Base-by-base conservation (phyloP, 2,113 vertebrate species). In the Proterorhinus semilunaris region DNA sequence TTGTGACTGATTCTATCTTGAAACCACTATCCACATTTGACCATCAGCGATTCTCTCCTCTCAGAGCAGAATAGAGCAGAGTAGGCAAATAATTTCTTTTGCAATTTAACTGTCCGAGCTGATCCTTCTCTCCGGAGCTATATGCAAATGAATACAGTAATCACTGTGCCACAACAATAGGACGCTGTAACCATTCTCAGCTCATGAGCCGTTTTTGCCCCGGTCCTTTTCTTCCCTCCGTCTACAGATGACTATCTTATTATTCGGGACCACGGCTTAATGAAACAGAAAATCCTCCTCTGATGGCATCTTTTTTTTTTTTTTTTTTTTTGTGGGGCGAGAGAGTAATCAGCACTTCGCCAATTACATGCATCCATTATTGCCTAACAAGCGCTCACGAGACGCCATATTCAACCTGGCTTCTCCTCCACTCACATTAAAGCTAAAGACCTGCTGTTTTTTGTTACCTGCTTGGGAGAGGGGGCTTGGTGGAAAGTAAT, bases 221-320 rank as follows among this genome's bases (percentile, higher is more conserved):
- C 62, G 7, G 10, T 54, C 50, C 45, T 11, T 62, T 52, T 21
- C 65, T 68, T 66, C 58, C 67, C 66, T 69, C 59, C 45, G 55
- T 75, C 72, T 72, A 59, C 82, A 85, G 85, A 86, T 83, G 83
- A 76, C 73, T 73, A 83, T 74, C 73, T 72, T 87, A 89, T 89
- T 88, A 87, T 83, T 89, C 85, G 73, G 83, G 82, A 88, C 87
- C 84, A 84, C 74, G 70, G 80, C 78, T 86, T 90, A 91, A 91
- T 90, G 87, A 85, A 88, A 90, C 83, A 84, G 85, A 89, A 86
- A 80, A 88, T 85, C 83, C 81, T 80, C 68, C 73, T 83, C 75
- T 68, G 72, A 83, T 83, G 71, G 81, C 85, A 87, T 87, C 83
- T 84, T 86, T 80, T 85, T 84, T 55, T 21, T 36, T 36, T 36